Evolutionary conservation across 2,888 invertebrate genomes (phyloP).

Genomic region (Melieria omissa): DNA sequence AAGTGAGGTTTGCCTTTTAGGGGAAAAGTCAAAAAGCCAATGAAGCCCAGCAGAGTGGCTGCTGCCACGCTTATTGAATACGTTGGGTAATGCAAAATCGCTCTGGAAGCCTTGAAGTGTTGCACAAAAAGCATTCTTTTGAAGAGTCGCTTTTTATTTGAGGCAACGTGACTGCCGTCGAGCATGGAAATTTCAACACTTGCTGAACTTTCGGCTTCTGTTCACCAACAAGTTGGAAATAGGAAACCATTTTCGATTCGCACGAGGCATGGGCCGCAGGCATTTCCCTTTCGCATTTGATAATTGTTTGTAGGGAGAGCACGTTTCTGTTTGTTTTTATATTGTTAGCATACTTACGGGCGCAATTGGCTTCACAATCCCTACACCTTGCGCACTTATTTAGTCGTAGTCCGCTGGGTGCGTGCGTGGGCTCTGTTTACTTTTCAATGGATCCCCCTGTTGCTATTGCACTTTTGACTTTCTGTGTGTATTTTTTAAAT

Average conservation of each 20-base stretch:
- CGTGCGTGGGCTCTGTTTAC: background rate
- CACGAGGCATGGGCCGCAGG: background rate
- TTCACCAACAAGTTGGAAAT: constrained; percentile 23
- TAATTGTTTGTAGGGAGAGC: background rate
- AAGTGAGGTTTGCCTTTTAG: too few species aligned
- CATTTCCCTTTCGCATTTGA: background rate
- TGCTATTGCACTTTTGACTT: background rate
- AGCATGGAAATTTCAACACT: constrained; percentile 46
- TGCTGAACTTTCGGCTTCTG: constrained; percentile 33
- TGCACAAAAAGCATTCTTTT: background rate
- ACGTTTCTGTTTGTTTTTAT: background rate
- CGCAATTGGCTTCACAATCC: background rate
- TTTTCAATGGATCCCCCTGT: too few species aligned
- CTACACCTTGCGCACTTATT: background rate
- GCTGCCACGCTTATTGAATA: too few species aligned
- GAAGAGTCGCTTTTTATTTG: background rate
- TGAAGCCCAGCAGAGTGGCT: too few species aligned
- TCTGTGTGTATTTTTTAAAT: background rate
- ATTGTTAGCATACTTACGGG: constrained; percentile 11
- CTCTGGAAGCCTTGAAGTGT: background rate
- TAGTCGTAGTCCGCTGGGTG: too few species aligned
- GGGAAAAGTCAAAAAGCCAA: too few species aligned
- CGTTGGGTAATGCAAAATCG: too few species aligned
- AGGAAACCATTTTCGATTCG: constrained; percentile 5
- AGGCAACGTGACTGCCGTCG: constrained; percentile 41